Evolutionary conservation across 2,888 invertebrate genomes (phyloP), one percentile per base, ranked within the genome.

Genomic region (Ferdinandea cuprea): DNA sequence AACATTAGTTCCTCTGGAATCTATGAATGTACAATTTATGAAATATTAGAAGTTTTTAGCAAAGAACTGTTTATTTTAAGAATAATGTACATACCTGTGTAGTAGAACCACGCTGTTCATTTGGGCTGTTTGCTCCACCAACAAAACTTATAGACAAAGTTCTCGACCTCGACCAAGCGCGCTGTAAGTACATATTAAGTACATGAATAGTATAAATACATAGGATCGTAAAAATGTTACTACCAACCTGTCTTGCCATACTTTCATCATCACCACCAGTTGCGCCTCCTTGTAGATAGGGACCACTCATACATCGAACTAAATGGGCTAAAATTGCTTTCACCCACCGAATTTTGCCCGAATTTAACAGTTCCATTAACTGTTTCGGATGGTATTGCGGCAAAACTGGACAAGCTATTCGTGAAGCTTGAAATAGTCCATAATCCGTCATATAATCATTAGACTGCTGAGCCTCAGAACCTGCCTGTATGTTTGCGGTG

Each of bases 311-410:
- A 89, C 94, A 94, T 86, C 97, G 95, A 30, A 99, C 98, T 66
- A 99, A 93, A 92, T 99, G 99, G 0, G 98, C 96, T 46, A 99
- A 93, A 85, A 99, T 99, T 0, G 99, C 99, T 90, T 99, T 99
- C 0, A 99, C 99, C 95, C 99, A 97, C 88, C 97, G 93, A 86
- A 98, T 98, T 92, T 98, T 99, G 2, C 99, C 99, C 65, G 98
- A 99, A 92, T 99, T 99, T 28, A 99, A 92, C 40, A 99, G 92
- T 89, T 99, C 99, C 96, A 99, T 99, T 35, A 99, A 92, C 88
- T 99, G 99, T 88, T 99, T 99, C 0, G 99, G 99, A 92, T 99
- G 99, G 90, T 99, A 99, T 88, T 99, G 99, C 0, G 99, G 99
- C 77, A 99, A 92, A 44, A 99, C 98, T 0, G 99, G 99, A 87